Conservation (phyloP, 2,797 vertebrate species). For the Darevskia nairensis region DNA sequence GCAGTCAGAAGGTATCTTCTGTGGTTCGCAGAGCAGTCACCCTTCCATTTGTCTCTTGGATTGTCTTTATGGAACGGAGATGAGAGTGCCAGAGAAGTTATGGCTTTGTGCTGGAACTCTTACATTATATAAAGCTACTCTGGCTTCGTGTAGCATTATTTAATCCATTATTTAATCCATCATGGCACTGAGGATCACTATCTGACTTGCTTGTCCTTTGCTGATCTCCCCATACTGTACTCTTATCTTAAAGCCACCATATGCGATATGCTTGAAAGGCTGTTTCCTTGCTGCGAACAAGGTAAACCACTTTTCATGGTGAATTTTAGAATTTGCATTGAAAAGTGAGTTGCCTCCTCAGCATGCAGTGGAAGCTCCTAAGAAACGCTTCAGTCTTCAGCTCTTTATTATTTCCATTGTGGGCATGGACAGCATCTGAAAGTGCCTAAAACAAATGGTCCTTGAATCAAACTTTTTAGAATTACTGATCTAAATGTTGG, state of each 20-base stretch:
- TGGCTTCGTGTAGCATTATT: neutral
- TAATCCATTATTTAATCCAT: neutral
- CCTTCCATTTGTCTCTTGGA: neutral
- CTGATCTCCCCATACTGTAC: neutral
- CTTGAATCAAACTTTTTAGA: neutral
- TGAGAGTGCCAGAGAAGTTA: neutral
- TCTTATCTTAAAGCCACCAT: neutral
- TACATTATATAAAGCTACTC: neutral
- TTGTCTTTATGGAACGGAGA: neutral
- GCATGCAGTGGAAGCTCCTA: neutral
- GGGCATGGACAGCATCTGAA: neutral
- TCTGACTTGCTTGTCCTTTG: neutral
- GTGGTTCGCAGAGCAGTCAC: neutral
- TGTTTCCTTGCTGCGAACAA: neutral
- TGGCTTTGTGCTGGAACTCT: neutral
- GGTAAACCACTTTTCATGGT: neutral
- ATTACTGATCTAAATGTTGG: neutral
- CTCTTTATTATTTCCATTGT: neutral
- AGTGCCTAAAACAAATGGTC: neutral
- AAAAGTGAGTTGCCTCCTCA: neutral
- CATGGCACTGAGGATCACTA: neutral
- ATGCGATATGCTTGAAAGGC: neutral
- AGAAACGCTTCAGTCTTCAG: neutral
- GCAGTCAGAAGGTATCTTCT: neutral
- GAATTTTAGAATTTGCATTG: neutral